Evolutionary conservation across 2,797 vertebrate genomes (phyloP).

Genomic region (Coregonus suidteri): DNA sequence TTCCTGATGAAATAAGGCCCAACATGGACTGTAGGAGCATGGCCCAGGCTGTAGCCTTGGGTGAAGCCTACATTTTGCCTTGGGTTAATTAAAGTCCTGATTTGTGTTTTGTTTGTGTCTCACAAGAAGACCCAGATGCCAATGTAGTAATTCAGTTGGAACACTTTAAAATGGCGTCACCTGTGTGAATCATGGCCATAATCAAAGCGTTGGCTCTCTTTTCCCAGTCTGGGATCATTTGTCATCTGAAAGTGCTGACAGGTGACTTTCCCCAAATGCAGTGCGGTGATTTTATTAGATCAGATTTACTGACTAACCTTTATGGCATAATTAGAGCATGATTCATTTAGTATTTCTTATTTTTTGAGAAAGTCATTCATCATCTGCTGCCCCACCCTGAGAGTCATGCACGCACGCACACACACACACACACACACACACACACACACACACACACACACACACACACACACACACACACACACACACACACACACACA

Average conservation of each 20-base stretch:
- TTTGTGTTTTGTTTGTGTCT: not conserved
- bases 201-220: constrained; percentile 11
- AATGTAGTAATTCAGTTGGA: not conserved
- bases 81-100: not conserved
- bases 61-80: not conserved
- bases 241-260: constrained; percentile 39
- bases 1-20: not conserved
- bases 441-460: constrained; percentile 6
- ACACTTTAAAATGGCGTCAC: not conserved
- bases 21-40: not conserved
- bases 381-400: not conserved
- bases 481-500: constrained; percentile 5
- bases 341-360: constrained; percentile 11
- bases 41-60: too few species aligned
- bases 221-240: constrained; percentile 18
- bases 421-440: not conserved
- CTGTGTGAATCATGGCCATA: constrained; percentile 32
- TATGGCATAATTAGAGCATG: not conserved
- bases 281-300: constrained; percentile 9
- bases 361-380: constrained; percentile 4
- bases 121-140: not conserved
- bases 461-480: constrained; percentile 14
- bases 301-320: not conserved
- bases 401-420: not conserved
- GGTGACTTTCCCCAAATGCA: constrained; percentile 9